Percentiles rank a stretch among this genome's conserved stretches.
Evolutionary conservation across 2,888 invertebrate genomes (phyloP).

Genomic region (Chymomyza amoena): DNA sequence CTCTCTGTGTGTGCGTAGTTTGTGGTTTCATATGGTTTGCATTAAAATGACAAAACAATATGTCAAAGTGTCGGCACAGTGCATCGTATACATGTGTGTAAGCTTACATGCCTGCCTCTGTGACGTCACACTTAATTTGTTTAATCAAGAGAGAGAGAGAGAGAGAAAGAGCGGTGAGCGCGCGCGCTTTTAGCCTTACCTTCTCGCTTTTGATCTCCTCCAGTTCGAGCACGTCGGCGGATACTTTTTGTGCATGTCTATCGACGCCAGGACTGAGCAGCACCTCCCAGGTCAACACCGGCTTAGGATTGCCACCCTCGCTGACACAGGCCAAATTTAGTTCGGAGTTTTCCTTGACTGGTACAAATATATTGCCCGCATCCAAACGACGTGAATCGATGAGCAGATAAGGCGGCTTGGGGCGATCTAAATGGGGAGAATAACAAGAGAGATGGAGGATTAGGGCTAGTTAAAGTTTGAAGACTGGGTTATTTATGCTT

Average conservation of each 20-base stretch:
- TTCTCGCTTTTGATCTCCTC: slow-evolving; percentile 79
- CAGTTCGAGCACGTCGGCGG: slow-evolving; percentile 79
- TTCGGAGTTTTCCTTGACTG: slow-evolving; percentile 91
- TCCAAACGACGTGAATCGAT: slow-evolving; percentile 92
- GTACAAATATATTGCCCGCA: slow-evolving; percentile 92
- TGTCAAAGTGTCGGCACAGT: slow-evolving; percentile 41
- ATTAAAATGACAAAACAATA: slow-evolving; percentile 38
- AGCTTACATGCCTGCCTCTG: too few species aligned
- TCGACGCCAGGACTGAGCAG: slow-evolving; percentile 81
- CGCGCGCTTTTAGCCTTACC: slow-evolving; percentile 52
- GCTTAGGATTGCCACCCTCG: slow-evolving; percentile 88
- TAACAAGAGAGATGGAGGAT: background rate
- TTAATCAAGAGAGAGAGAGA: slow-evolving; percentile 3
- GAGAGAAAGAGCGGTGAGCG: too few species aligned
- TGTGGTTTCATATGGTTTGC: slow-evolving; percentile 31
- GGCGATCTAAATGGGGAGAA: slow-evolving; percentile 83
- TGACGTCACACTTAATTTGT: slow-evolving; percentile 4
- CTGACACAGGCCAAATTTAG: slow-evolving; percentile 91
- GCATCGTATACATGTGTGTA: background rate
- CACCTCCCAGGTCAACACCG: slow-evolving; percentile 80
- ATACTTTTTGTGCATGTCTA: slow-evolving; percentile 80
- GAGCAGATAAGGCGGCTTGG: slow-evolving; percentile 90
- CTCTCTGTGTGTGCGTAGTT: slow-evolving; percentile 15
- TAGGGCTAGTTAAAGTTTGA: background rate
- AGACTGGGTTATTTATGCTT: background rate